Evolutionary conservation across 1,140 invertebrate genomes (phyloP), one percentile per base, ranked within the genome.

Genomic region (Scylla paramamosain): DNA sequence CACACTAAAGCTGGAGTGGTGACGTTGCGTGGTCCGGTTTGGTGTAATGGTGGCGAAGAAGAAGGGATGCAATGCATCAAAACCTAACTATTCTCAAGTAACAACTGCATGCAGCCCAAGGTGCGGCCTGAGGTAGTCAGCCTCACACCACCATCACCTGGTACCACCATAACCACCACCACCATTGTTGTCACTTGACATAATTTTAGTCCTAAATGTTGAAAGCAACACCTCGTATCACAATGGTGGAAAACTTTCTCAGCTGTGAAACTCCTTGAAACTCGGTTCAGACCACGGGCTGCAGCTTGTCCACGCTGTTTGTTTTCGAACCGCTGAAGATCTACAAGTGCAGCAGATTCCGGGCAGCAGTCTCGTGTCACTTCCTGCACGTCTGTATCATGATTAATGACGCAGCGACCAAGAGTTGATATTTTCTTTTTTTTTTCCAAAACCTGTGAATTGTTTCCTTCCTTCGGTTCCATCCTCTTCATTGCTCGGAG

Each of bases 381-480:
- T 12, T 77, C 67, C 67, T 77, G 4, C 67, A 25, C 67, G 67
- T 25, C n/a, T n/a, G n/a, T n/a, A 77, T 39, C 39, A 39, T 25
- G 67, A 77, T 77, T 77, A 77, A 77, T 77, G 67, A 20, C 67
- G 67, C 67, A n/a, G 67, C 67, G 0, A 7, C 20, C n/a, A 77
- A 77, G 10, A 20, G 67, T 77, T 77, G 67, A 77, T 77, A 20
- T 20, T 77, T 77, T 77, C 67, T 77, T 77, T 77, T 77, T 77
- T 77, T 77, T 77, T 77, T 2, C 67, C 0, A 77, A 77, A 77
- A 25, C n/a, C 67, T 77, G 16, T 20, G 25, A 77, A 77, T 77
- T 77, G 67, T n/a, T 77, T 77, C 67, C 67, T 77, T 77, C 67
- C 67, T 77, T 77, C 20, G 67, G 67, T n/a, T 77, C 67, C 67